Conservation (phyloP, 2,113 vertebrate species). For the Sinocyclocheilus anophthalmus region DNA sequence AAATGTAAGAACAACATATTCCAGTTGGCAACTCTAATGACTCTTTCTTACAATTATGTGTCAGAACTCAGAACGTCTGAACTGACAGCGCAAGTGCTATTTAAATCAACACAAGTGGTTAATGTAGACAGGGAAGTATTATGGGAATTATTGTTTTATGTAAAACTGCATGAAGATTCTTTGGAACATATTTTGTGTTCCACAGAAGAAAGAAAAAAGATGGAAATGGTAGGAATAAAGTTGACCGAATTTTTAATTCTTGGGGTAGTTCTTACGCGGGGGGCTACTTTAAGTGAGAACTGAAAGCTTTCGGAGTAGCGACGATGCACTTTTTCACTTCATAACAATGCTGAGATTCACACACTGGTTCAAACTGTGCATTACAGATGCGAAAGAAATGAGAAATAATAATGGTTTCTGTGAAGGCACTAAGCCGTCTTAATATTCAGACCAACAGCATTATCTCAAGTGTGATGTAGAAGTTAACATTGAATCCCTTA, state of each 20-base stretch:
- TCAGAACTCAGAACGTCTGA: background rate
- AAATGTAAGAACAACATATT: conserved; percentile 32
- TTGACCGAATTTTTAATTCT: background rate
- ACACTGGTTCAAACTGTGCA: background rate
- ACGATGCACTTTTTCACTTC: background rate
- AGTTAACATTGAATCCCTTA: background rate
- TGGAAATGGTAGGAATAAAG: background rate
- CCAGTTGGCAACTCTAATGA: background rate
- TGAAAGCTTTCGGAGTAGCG: background rate
- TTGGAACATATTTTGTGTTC: background rate
- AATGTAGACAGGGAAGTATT: background rate
- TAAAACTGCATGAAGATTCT: background rate
- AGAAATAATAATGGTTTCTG: background rate
- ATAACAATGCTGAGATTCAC: background rate
- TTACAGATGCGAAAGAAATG: background rate
- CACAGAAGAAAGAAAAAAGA: background rate
- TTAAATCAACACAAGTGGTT: background rate
- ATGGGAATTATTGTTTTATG: background rate
- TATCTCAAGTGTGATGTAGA: background rate
- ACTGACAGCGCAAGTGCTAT: background rate
- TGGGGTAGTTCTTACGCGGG: background rate
- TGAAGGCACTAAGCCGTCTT: background rate
- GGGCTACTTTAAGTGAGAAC: conserved; percentile 10
- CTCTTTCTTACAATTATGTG: background rate
- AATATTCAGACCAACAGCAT: background rate